These are phyloP conservation scores for Ceyx cyanopectus DNA, from an alignment of 2,113 vertebrate species.

Conservation along the genomic window DNA sequence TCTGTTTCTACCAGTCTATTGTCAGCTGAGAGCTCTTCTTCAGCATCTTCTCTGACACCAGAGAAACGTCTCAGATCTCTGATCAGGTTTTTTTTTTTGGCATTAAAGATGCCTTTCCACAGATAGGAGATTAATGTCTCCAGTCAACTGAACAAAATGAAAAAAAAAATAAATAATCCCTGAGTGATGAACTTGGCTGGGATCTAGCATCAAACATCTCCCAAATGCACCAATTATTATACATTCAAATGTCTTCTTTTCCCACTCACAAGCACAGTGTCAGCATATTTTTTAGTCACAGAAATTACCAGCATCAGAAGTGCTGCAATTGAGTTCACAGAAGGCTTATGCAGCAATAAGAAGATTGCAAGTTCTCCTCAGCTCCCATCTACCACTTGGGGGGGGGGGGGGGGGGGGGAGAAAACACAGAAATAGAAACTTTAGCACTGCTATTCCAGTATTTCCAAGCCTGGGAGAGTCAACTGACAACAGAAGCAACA, in stretches of 20 bases:
- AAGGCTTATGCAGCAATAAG: constrained; percentile 42
- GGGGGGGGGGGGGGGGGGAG: background rate
- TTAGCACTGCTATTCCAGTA: background rate
- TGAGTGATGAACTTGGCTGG: constrained; percentile 30
- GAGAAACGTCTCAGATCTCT: background rate
- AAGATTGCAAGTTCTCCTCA: constrained; percentile 26
- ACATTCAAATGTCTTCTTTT: constrained; percentile 34
- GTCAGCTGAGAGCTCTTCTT: background rate
- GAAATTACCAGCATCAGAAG: constrained; percentile 35
- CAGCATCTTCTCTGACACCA: background rate
- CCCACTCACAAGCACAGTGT: background rate
- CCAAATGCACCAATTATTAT: constrained; percentile 19
- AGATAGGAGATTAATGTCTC: background rate
- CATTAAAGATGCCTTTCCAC: background rate
- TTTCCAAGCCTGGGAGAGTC: background rate
- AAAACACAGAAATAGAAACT: background rate
- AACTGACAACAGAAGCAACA: background rate
- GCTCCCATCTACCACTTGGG: background rate
- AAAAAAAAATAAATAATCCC: background rate
- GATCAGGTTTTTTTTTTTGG: background rate
- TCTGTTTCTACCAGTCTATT: background rate
- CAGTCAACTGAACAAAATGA: background rate
- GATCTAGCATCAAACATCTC: background rate
- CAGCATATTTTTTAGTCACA: constrained; percentile 40
- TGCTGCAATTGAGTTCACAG: constrained; percentile 18